Evolutionary conservation across 2,888 invertebrate genomes (phyloP).

Genomic region (Oligia fasciuncula): DNA sequence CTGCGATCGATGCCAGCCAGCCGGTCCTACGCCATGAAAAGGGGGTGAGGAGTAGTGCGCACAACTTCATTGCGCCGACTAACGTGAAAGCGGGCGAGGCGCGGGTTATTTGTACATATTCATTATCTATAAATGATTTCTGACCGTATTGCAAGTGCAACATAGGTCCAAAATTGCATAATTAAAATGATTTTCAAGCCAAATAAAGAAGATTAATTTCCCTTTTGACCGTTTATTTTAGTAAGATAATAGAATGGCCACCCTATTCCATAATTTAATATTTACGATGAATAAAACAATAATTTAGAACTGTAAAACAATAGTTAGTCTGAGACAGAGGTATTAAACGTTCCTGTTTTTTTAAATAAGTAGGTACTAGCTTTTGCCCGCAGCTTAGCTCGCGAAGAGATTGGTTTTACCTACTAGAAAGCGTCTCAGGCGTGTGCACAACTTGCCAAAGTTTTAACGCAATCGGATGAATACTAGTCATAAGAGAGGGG

Average conservation of each 20-base stretch:
- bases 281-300: neutral
- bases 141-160: constrained; percentile 17
- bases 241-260: neutral
- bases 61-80: constrained; percentile 78
- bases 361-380: neutral
- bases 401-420: neutral
- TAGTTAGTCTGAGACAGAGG: neutral
- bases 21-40: constrained; percentile 69
- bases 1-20: constrained; percentile 79
- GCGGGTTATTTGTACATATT: constrained; percentile 49
- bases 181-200: neutral
- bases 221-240: neutral
- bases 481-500: neutral
- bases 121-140: constrained; percentile 22
- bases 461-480: neutral
- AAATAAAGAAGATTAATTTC: neutral
- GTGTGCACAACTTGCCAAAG: too few relatives aligned
- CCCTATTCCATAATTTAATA: neutral
- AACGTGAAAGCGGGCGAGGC: constrained; percentile 68
- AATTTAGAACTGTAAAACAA: neutral
- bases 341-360: neutral
- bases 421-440: neutral
- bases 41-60: constrained; percentile 76
- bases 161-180: neutral
- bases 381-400: neutral